Percentiles rank a stretch among this genome's conserved stretches.
Conservation (phyloP, 2,113 vertebrate species). For the Nesoenas mayeri region DNA sequence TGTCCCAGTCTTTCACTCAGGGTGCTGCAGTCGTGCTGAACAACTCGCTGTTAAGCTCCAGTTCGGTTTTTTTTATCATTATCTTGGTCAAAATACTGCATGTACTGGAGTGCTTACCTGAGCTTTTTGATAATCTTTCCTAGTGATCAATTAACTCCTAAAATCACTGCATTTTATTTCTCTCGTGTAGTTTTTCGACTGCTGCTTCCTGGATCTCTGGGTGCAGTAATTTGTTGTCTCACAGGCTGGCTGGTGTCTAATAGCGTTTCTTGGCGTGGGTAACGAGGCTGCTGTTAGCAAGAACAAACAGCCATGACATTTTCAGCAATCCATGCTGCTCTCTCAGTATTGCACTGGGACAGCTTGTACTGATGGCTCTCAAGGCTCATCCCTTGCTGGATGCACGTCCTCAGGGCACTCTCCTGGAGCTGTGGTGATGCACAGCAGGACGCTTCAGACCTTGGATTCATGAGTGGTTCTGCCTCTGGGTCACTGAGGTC, state of each 20-base stretch:
- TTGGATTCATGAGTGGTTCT: background rate
- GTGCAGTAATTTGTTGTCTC: background rate
- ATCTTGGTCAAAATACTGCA: background rate
- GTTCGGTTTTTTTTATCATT: background rate
- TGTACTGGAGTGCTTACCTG: background rate
- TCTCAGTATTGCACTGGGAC: background rate
- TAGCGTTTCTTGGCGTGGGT: background rate
- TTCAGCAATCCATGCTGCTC: background rate
- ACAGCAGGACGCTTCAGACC: background rate
- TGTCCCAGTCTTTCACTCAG: background rate
- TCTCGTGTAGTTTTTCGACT: background rate
- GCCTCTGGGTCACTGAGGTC: background rate
- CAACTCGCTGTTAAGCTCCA: background rate
- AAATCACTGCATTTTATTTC: background rate
- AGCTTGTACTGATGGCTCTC: background rate
- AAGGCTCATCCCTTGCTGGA: background rate
- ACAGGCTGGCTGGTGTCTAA: background rate
- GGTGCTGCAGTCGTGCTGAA: background rate
- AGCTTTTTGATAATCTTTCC: background rate
- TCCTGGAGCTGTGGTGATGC: background rate
- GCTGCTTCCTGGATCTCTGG: background rate
- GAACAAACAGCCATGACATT: background rate
- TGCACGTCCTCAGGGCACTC: accelerated
- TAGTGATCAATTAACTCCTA: background rate
- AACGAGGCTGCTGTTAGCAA: background rate